Evolutionary conservation across 1,140 invertebrate species (phyloP), one percentile per base, ranked within the genome.

Genomic region (Sogatella furcifera): DNA sequence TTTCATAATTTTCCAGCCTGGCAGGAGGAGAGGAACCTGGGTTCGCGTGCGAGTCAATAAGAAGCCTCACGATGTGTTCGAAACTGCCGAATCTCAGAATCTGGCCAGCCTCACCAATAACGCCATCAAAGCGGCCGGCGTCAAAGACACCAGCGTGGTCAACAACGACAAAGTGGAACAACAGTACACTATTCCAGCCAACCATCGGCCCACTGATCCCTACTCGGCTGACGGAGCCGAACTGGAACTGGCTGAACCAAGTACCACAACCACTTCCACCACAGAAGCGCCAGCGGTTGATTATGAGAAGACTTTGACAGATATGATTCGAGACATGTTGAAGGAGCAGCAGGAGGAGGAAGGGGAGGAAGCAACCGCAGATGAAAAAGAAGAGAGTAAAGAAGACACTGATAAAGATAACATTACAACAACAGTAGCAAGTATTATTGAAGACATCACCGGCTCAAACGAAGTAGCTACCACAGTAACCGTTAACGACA

Each of bases 51-150:
- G 77, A 57, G 63, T 69, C 5, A 38, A 38, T 10, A 69, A 65
- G 52, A 68, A 67, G 22, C 78, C 80, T 4, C 70, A 77, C 2
- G 84, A 86, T 69, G 75, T 76, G 24, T 80, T 86, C 19, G 84
- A 85, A 66, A 78, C 78, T 15, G 84, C 84, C 1, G 85, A 86
- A 68, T 85, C 84, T 1, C 84, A 86, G 64, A 74, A 76, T 55
- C 65, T 76, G 1, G 70, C 67, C 9, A 61, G 65, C 2, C 22
- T 69, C 1, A 62, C 67, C 10, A 73, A 73, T 8, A 80, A 80
- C 64, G 70, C 71, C 24, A 68, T 78, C 4, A 72, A 41, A 38
- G 54, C 52, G 43, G 22, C 62, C 1, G 34, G 55, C 2, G 64
- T 55, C 28, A 57, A 52, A 54, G 17, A 11, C 52, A 43, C 56